These are phyloP conservation scores for Lithophane socia DNA, from an alignment of 2,888 invertebrate species.

Conservation along the genomic window DNA sequence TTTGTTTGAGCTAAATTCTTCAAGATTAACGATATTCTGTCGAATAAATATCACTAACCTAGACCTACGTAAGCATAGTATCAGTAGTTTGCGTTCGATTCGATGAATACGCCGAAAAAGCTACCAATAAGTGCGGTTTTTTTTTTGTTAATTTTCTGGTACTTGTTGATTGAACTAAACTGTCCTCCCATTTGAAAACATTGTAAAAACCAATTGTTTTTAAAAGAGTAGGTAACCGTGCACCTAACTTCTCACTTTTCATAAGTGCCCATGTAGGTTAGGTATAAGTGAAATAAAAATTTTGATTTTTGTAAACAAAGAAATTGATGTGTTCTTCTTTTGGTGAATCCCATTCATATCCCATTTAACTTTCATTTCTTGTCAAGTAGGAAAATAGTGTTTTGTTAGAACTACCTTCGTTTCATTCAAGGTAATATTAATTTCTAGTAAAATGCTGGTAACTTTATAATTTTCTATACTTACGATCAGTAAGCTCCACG, in stretches of 20 bases:
- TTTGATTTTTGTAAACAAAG: no score
- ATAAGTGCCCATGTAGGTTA: no score
- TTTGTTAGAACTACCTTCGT: no score
- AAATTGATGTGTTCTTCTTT: not conserved
- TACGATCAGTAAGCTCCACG: slow-evolving; percentile 94
- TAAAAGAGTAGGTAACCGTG: not conserved
- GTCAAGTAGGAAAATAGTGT: not conserved
- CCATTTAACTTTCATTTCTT: not conserved
- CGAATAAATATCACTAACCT: slow-evolving; percentile 9
- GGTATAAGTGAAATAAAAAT: no score
- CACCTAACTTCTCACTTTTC: not conserved
- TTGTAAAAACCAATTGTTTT: not conserved
- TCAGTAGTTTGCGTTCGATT: not conserved
- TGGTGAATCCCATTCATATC: not conserved
- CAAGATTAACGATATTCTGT: slow-evolving; percentile 30
- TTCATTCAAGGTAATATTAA: not conserved
- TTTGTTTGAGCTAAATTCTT: slow-evolving; percentile 8
- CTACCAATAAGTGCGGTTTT: not conserved
- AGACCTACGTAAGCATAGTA: slow-evolving; percentile 8
- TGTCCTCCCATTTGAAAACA: no score
- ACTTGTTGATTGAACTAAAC: not conserved
- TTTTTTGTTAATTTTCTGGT: not conserved
- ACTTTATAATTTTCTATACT: slow-evolving; percentile 69
- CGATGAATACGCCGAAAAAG: not conserved
- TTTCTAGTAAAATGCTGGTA: not conserved